Base-by-base conservation (phyloP, 2,113 vertebrate species). In the Myotis brandtii region DNA sequence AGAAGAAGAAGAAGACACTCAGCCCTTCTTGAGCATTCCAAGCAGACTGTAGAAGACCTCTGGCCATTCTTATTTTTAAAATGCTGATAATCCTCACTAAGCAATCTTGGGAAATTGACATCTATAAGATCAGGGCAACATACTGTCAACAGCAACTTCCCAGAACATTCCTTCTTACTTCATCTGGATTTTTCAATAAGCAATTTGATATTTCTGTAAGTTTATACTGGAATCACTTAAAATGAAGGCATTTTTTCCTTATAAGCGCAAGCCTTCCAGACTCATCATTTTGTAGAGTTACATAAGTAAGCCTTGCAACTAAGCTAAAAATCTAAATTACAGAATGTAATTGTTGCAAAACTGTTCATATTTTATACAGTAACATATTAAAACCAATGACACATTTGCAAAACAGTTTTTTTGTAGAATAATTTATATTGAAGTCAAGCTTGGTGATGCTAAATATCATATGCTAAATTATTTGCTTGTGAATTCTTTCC, bases 141-240 rank as follows among this genome's bases (percentile, higher is more conserved):
- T 6, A 62, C 59, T 84, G 13, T 70, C 84, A 93, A 77, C 37
- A 83, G 25, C 81, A 80, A 14, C 92, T 97, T 95, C 48, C 84
- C 70, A 76, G 87, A 82, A 96, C 79, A 80, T 72, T 89, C 77
- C 40, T 72, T 87, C 81, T 81, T 89, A 91, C 75, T 93, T 97
- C 56, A 91, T 95, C 43, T 80, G 46, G 56, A 87, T 48, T 93
- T 96, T 96, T 93, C 80, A 97, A 21, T 95, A 92, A 86, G 83
- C 86, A 75, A 93, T 82, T 93, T 95, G 83, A 86, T 86, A 96
- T 95, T 97, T 93, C 70, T 94, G 25, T 83, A 89, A 91, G 66
- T 95, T 93, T 93, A 77, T 87, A 94, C 80, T 90, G 27, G 85
- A 95, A 77, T 93, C 79, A 81, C 37, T 75, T 75, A 86, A 92